These are phyloP conservation scores for Chrysochloris asiatica DNA, from an alignment of 2,113 vertebrate species.

Conservation along the genomic window DNA sequence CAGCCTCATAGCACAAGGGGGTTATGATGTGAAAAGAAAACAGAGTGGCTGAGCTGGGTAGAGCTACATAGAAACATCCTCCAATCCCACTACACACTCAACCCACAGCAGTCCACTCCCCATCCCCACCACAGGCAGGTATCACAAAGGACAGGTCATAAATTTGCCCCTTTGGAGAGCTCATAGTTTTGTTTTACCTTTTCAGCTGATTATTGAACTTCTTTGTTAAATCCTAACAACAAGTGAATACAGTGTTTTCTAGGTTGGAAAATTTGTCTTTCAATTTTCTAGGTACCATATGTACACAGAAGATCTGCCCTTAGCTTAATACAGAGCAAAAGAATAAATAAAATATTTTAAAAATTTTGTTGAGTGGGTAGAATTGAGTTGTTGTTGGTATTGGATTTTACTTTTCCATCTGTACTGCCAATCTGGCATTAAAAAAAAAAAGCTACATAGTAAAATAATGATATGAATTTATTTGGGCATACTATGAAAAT, in stretches of 20 bases:
- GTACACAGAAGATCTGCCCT: slow-evolving; percentile 45
- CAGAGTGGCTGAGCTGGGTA: slow-evolving; percentile 69
- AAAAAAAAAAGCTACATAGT: slow-evolving; percentile 23
- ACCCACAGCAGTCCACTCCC: not conserved
- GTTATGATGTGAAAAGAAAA: slow-evolving; percentile 83
- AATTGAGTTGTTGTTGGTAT: not conserved
- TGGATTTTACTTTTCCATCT: slow-evolving; percentile 20
- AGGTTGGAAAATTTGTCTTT: slow-evolving; percentile 26
- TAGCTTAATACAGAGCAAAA: not conserved
- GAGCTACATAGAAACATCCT: slow-evolving; percentile 62
- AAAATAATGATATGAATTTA: not conserved
- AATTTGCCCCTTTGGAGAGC: slow-evolving; percentile 16
- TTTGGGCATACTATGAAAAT: slow-evolving; percentile 22
- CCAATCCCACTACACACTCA: not conserved
- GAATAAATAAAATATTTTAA: not conserved
- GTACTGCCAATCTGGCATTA: not conserved
- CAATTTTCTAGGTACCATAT: slow-evolving; percentile 13
- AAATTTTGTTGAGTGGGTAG: not conserved
- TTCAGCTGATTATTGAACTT: slow-evolving; percentile 58
- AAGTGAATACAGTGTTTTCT: slow-evolving; percentile 21
- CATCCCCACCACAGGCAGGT: not conserved
- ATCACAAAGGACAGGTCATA: slow-evolving; percentile 78
- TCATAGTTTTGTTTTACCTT: not conserved
- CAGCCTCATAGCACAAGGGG: slow-evolving; percentile 83
- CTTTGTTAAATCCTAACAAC: slow-evolving; percentile 42